phyloP scores from a whole-genome alignment of 1,140 invertebrate genomes.

The Drosophila teissieri region DNA sequence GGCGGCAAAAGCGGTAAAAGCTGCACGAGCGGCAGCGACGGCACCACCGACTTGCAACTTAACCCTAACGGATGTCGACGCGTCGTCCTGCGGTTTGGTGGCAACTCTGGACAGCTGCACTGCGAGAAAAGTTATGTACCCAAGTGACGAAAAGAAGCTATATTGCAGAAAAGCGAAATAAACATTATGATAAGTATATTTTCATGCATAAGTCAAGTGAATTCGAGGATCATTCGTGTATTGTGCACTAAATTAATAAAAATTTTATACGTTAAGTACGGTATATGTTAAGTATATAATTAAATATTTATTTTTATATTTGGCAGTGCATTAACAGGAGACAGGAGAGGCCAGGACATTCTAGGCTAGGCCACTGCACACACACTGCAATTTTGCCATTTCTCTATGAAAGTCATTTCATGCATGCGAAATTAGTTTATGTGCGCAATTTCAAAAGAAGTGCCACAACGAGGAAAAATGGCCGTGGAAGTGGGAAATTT shows the following conservation, averaged over 20 bases:
- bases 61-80: conserved; percentile 69
- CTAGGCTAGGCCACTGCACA: conserved; percentile 12
- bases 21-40: conserved; percentile 7
- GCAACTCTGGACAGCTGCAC: conserved; percentile 46
- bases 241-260: neutral
- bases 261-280: no score
- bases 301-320: neutral
- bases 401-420: conserved; percentile 77
- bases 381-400: conserved; percentile 72
- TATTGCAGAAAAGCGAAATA: neutral
- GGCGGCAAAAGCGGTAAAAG: conserved; percentile 18
- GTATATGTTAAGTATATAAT: no score
- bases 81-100: conserved; percentile 33
- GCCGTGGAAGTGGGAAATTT: conserved; percentile 46
- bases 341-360: conserved; percentile 20
- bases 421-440: conserved; percentile 82
- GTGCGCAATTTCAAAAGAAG: conserved; percentile 77
- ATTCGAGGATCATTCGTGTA: no score
- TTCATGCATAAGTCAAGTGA: no score
- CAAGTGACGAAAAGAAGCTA: neutral
- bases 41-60: conserved; percentile 51
- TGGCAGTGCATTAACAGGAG: conserved; percentile 15
- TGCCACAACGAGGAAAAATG: conserved; percentile 28
- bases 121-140: neutral
- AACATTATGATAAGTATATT: no score